These are phyloP conservation scores for Coelopa pilipes DNA, from an alignment of 2,888 invertebrate species.

Conservation along the genomic window DNA sequence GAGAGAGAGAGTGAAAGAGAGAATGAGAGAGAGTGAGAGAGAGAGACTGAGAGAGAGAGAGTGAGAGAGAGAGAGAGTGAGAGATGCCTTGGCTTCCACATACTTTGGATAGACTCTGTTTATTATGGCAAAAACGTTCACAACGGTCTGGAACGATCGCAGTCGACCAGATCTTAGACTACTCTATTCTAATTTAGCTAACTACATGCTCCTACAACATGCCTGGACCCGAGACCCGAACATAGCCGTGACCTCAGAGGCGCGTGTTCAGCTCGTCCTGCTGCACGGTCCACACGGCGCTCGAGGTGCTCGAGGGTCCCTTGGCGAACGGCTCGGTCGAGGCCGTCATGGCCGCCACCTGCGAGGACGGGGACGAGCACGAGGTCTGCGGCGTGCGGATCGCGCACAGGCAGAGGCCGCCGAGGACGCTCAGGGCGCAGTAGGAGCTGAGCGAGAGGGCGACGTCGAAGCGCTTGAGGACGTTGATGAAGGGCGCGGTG, in stretches of 20 bases:
- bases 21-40: no score
- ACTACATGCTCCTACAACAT: no score
- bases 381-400: constrained; percentile 54
- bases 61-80: no score
- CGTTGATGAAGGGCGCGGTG: constrained; percentile 65
- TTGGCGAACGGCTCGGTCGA: constrained; percentile 41
- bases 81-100: no score
- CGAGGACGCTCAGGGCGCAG: constrained; percentile 59
- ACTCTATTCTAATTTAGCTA: no score
- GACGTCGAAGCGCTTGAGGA: constrained; percentile 60
- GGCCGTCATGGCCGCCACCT: neutral
- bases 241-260: constrained; percentile 41
- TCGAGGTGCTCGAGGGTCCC: constrained; percentile 51
- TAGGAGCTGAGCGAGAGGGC: constrained; percentile 63
- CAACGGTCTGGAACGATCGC: no score
- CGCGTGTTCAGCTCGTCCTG: constrained; percentile 55
- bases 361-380: neutral
- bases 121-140: no score
- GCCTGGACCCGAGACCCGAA: no score
- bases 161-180: no score
- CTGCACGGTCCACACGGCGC: constrained; percentile 56
- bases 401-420: constrained; percentile 61
- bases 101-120: no score
- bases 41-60: no score
- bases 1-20: no score